Evolutionary conservation across 2,797 vertebrate genomes (phyloP).

Genomic region (Sandelia bainsii): DNA sequence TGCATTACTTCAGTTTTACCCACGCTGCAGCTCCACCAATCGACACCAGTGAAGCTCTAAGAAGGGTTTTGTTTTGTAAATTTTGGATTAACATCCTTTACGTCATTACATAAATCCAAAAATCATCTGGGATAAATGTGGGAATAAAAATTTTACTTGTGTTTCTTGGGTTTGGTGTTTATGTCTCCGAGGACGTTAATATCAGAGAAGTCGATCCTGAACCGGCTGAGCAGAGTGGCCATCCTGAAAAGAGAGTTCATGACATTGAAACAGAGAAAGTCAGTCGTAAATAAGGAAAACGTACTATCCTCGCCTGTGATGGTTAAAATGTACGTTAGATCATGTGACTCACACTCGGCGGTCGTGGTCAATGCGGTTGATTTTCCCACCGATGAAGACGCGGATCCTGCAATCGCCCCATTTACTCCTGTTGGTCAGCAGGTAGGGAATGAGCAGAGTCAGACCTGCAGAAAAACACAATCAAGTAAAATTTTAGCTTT

Average conservation of each 20-base stretch:
- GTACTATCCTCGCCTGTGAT: not conserved
- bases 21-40: too few species aligned
- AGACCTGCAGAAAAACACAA: conserved; percentile 84
- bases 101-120: too few species aligned
- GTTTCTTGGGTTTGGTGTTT: conserved; percentile 97
- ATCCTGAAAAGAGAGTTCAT: conserved; percentile 82
- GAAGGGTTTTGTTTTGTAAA: too few species aligned
- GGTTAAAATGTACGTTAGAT: rapidly evolving
- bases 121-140: not conserved
- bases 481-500: too few species aligned
- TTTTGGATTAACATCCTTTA: too few species aligned
- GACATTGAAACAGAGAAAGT: too few species aligned
- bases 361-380: conserved; percentile 98
- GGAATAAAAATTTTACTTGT: conserved; percentile 85
- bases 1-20: not conserved
- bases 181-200: conserved; percentile 98
- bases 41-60: too few species aligned
- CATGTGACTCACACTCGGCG: conserved; percentile 91
- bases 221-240: conserved; percentile 97
- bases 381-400: conserved; percentile 98
- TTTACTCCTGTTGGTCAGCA: conserved; percentile 95
- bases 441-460: conserved; percentile 95
- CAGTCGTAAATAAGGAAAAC: too few species aligned
- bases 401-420: conserved; percentile 97
- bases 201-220: conserved; percentile 97